Evolutionary conservation across 2,888 invertebrate genomes (phyloP).

Genomic region (Caenorhabditis doughertyi): DNA sequence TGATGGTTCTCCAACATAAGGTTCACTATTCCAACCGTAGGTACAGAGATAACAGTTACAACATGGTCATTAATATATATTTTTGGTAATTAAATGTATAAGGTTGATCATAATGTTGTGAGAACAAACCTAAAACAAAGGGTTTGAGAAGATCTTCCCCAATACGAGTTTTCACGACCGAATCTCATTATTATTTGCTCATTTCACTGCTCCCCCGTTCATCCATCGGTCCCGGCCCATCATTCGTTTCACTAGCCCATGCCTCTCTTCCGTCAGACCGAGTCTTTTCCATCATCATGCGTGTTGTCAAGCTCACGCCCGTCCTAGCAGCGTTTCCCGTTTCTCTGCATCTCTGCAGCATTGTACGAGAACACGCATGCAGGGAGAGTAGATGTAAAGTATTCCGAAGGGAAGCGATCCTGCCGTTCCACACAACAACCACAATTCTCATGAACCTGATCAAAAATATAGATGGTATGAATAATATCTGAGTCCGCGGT

Average conservation of each 20-base stretch:
- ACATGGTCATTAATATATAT: no score
- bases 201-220: neutral
- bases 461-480: neutral
- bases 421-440: slow-evolving; percentile 31
- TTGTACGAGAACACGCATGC: slow-evolving; percentile 28
- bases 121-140: no score
- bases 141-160: no score
- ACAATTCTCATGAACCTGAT: slow-evolving; percentile 32
- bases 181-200: neutral
- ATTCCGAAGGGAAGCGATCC: slow-evolving; percentile 50
- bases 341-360: slow-evolving; percentile 38
- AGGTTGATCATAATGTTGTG: no score
- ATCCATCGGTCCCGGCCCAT: slow-evolving; percentile 30
- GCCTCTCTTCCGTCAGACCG: slow-evolving; percentile 42
- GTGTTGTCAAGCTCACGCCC: slow-evolving; percentile 61
- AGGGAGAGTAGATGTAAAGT: slow-evolving; percentile 47
- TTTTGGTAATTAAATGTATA: no score
- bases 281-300: slow-evolving; percentile 60
- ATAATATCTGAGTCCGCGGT: no score
- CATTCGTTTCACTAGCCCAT: slow-evolving; percentile 44
- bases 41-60: no score
- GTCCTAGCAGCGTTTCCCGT: slow-evolving; percentile 59
- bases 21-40: no score
- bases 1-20: no score
- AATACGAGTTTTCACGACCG: neutral